Conservation (phyloP, 2,113 vertebrate genomes). For the Eonycteris spelaea region DNA sequence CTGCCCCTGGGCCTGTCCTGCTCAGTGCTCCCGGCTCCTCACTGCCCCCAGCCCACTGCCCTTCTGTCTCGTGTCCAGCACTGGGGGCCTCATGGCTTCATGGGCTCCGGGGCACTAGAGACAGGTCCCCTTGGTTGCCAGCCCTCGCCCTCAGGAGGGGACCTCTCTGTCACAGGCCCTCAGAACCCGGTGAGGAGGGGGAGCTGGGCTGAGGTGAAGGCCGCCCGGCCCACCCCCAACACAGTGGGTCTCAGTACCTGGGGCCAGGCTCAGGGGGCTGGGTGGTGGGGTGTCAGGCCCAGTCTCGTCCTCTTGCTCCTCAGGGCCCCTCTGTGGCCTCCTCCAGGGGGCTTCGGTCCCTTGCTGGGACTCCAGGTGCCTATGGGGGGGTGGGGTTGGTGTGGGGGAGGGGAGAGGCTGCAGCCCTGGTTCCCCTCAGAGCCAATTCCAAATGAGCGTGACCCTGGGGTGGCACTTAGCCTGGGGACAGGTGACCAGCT, state of each 20-base stretch:
- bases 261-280: background rate
- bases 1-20: no score
- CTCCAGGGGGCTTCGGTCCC: background rate
- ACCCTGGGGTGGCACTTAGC: background rate
- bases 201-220: no score
- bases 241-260: constrained; percentile 18
- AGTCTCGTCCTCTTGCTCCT: background rate
- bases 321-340: background rate
- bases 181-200: background rate
- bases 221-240: no score
- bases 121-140: background rate
- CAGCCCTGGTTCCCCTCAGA: background rate
- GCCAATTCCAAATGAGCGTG: background rate
- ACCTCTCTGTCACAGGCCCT: background rate
- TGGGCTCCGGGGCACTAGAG: background rate
- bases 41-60: no score
- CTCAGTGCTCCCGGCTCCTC: no score
- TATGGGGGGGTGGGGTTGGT: background rate
- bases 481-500: background rate
- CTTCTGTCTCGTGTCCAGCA: background rate
- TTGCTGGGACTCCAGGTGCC: background rate
- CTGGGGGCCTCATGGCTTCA: background rate
- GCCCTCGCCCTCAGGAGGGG: background rate
- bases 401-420: background rate
- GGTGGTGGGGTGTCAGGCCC: background rate